These are phyloP conservation scores for Melanotus villosus DNA, from an alignment of 2,888 invertebrate species.

Conservation along the genomic window DNA sequence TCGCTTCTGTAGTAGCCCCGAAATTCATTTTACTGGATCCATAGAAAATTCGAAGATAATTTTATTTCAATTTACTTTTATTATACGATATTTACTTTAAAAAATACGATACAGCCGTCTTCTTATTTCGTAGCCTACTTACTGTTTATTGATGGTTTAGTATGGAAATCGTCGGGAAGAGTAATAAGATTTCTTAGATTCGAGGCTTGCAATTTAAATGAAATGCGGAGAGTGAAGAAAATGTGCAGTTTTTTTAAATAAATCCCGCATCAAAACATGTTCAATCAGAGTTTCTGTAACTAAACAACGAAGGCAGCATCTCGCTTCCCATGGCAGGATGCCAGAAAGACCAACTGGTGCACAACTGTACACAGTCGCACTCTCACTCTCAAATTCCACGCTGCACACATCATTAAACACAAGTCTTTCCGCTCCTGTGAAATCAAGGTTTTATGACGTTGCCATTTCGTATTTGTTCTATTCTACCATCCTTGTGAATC, in stretches of 20 bases:
- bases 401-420: constrained; percentile 32
- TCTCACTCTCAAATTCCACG: constrained; percentile 24
- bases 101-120: no score
- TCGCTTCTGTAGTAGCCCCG: no score
- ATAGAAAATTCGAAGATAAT: no score
- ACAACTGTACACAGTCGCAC: constrained; percentile 17
- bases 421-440: constrained; percentile 27
- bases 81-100: no score
- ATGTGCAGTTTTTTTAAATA: not conserved
- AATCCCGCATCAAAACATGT: constrained; percentile 6
- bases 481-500: not conserved
- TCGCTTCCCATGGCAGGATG: constrained; percentile 21
- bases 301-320: no score
- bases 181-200: no score
- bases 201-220: not conserved
- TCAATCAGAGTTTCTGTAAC: not conserved
- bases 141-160: no score
- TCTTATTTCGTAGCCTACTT: no score
- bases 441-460: constrained; percentile 20
- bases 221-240: not conserved
- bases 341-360: constrained; percentile 29
- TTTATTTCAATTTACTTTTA: no score
- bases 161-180: no score
- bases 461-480: not conserved
- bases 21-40: no score